These are phyloP conservation scores for Hiodon tergisus DNA, from an alignment of 2,113 vertebrate species.

Conservation along the genomic window DNA sequence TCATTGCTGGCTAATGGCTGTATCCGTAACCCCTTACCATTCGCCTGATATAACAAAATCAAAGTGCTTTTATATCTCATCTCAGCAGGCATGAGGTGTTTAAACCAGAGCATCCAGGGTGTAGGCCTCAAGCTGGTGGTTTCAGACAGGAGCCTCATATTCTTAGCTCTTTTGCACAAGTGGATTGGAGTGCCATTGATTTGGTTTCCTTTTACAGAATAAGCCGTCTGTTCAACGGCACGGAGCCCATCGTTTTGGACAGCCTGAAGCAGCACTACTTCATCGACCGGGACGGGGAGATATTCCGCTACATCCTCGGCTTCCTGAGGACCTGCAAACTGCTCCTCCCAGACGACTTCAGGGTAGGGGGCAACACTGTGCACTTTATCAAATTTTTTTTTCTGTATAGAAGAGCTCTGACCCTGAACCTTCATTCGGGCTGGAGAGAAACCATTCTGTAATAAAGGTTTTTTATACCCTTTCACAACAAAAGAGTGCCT, in stretches of 20 bases:
- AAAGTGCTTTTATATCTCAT: not conserved
- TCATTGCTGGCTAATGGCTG: not conserved
- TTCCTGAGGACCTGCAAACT: slow-evolving; percentile 96
- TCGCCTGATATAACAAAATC: not conserved
- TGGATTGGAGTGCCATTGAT: slow-evolving; percentile 63
- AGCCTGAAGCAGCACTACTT: slow-evolving; percentile 99
- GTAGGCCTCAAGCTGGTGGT: slow-evolving; percentile 54
- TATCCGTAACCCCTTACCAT: not conserved
- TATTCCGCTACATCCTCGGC: slow-evolving; percentile 96
- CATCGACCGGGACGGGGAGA: slow-evolving; percentile 97
- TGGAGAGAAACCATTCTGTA: no score
- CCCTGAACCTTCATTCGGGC: not conserved
- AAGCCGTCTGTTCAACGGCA: slow-evolving; percentile 98
- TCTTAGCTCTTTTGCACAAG: slow-evolving; percentile 58
- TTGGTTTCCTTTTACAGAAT: slow-evolving; percentile 75
- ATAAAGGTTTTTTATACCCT: no score
- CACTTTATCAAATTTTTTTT: not conserved
- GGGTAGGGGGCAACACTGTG: slow-evolving; percentile 65
- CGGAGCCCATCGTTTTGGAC: slow-evolving; percentile 97
- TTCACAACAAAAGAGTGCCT: no score
- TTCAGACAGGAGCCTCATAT: slow-evolving; percentile 50
- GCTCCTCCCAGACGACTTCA: slow-evolving; percentile 97
- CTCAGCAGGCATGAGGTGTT: slow-evolving; percentile 37
- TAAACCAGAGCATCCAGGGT: slow-evolving; percentile 57
- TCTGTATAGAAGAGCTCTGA: not conserved